phyloP scores from a whole-genome alignment of 1,140 invertebrate species.

The Heliconius congener region DNA sequence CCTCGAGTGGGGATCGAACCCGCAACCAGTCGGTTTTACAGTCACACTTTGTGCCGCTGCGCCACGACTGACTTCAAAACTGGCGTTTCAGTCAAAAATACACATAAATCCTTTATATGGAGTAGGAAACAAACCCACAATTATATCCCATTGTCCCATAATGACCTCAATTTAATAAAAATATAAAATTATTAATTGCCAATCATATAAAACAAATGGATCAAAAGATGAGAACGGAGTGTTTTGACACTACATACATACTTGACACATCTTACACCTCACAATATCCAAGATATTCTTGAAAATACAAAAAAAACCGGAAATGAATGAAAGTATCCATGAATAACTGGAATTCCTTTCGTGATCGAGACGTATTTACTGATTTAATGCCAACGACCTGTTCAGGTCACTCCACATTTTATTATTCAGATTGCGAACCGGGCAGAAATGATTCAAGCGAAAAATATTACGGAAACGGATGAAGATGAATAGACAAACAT shows the following conservation, averaged over 20 bases:
- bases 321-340: conserved; percentile 7
- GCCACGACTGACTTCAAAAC: too few species aligned
- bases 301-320: background rate
- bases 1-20: too few species aligned
- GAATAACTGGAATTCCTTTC: conserved; percentile 11
- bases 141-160: background rate
- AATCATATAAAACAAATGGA: background rate
- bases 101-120: too few species aligned
- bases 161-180: background rate
- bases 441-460: conserved; percentile 25
- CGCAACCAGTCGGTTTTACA: too few species aligned
- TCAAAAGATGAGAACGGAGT: background rate
- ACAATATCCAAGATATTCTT: background rate
- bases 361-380: background rate
- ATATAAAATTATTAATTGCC: background rate
- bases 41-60: too few species aligned
- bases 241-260: background rate
- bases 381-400: conserved; percentile 15
- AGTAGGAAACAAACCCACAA: too few species aligned
- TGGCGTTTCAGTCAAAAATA: too few species aligned
- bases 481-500: conserved; percentile 18
- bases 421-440: conserved; percentile 13
- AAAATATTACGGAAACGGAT: conserved; percentile 26
- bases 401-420: conserved; percentile 23
- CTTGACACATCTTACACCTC: background rate